Evolutionary conservation across 2,113 vertebrate genomes (phyloP).

Genomic region (Oriolus oriolus): DNA sequence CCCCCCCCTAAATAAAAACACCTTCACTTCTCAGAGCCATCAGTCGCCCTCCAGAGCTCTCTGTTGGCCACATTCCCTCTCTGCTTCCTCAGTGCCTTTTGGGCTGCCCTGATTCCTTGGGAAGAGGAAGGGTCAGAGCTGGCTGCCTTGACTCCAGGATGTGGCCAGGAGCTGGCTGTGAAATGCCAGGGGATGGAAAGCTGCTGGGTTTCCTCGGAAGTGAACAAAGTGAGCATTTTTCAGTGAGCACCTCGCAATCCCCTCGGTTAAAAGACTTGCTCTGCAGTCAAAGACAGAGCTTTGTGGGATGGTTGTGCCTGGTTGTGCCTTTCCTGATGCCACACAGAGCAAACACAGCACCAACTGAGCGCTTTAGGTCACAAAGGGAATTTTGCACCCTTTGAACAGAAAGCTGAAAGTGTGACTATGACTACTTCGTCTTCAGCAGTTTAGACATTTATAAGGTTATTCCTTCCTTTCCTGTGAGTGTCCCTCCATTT

Average conservation of each 20-base stretch:
- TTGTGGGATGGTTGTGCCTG: background rate
- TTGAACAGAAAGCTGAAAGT: background rate
- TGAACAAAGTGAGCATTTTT: background rate
- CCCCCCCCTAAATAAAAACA: fast-evolving
- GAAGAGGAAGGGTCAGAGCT: background rate
- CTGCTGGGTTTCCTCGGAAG: background rate
- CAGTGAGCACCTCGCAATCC: background rate
- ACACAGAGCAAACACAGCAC: background rate
- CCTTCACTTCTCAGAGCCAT: background rate
- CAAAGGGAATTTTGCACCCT: background rate
- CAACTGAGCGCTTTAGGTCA: background rate
- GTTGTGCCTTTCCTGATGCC: background rate
- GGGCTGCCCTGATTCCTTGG: background rate
- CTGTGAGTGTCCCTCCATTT: background rate
- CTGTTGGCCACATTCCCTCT: background rate
- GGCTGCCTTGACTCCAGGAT: background rate
- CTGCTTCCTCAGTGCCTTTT: background rate
- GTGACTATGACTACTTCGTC: background rate
- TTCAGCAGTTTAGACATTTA: background rate
- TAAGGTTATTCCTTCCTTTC: background rate
- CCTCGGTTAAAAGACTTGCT: background rate
- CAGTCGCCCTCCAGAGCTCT: background rate
- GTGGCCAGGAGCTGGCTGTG: background rate
- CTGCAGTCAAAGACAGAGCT: background rate
- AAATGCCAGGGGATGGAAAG: background rate